Base-by-base conservation (phyloP, 1,140 invertebrate species). In the Lysiphlebus fabarum region DNA sequence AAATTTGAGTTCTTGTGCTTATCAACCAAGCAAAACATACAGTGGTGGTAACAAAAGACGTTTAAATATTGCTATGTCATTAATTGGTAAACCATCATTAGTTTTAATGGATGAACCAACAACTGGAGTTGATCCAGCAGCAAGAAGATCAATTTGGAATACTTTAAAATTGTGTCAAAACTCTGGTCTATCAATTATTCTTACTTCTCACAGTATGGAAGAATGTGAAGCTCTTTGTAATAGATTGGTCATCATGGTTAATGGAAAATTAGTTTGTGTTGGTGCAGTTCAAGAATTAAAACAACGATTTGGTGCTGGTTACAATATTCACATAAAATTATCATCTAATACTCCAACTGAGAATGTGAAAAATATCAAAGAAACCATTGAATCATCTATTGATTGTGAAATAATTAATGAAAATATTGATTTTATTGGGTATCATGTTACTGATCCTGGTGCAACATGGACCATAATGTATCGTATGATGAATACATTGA, bases 31-130 rank as follows among this genome's bases (percentile, higher is more conserved):
- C 66, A 73, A 73, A 37, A 79, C 77, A 11, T 90, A 89, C 68
- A 95, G 92, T 71, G 93, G 93, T 10, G 96, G 96, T 0, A 99
- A 97, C 65, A 97, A 96, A 73, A 83, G 96, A 44, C 97, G 98
- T 75, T 77, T 99, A 26, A 96, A 92, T 64, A 93, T 95, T 41
- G 95, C 95, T 0, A 86, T 99, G 49, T 90, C 95, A 6, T 75
- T 98, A 34, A 84, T 93, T 26, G 91, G 87, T 34, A 85, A 87
- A 74, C 90, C 90, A 26, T 81, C 83, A 41, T 80, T 93, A 38
- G 80, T 89, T 66, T 84, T 93, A 61, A 73, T 94, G 70, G 91
- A 89, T 70, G 87, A 89, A 72, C 86, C 86, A 34, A 88, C 85
- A 2, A 85, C 86, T 17, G 86, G 91, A 47, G 91, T 93, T 82